These are phyloP conservation scores for Microplitis mediator DNA, from an alignment of 1,140 invertebrate genomes.

Conservation along the genomic window DNA sequence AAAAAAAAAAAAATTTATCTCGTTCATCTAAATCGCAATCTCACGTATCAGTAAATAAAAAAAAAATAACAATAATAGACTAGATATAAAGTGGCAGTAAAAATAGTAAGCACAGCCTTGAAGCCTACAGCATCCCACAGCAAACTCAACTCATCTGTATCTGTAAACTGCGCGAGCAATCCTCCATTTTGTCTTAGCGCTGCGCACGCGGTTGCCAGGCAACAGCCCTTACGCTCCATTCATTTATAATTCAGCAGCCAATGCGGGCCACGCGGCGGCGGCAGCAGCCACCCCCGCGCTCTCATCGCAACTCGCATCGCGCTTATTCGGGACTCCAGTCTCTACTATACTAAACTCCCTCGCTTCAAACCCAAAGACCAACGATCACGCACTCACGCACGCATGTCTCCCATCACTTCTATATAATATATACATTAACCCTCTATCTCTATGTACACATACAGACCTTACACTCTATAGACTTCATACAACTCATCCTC, in stretches of 20 bases:
- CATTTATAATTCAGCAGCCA: constrained; percentile 64
- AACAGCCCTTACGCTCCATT: constrained; percentile 63
- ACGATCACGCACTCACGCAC: neutral
- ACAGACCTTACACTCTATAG: neutral
- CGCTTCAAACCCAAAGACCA: neutral
- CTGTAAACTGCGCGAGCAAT: constrained; percentile 36
- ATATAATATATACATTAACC: neutral
- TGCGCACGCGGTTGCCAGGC: constrained; percentile 60
- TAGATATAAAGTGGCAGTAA: neutral
- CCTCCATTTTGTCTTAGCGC: constrained; percentile 64
- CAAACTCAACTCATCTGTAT: constrained; percentile 1
- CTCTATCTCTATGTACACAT: neutral
- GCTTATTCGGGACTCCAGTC: neutral
- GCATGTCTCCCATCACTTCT: neutral
- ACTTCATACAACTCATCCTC: neutral
- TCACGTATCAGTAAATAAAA: too few relatives aligned
- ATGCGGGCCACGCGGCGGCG: constrained; percentile 62
- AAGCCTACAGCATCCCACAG: neutral
- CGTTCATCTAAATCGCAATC: too few relatives aligned
- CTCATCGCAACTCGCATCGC: neutral
- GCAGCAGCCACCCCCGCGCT: constrained; percentile 47
- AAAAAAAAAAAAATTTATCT: too few relatives aligned
- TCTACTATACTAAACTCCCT: neutral
- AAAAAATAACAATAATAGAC: constrained; percentile 7
- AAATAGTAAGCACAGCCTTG: neutral